Percentiles rank a stretch among this genome's conserved stretches.
phyloP scores from a whole-genome alignment of 2,797 vertebrate species.

The Babyrousa celebensis region DNA sequence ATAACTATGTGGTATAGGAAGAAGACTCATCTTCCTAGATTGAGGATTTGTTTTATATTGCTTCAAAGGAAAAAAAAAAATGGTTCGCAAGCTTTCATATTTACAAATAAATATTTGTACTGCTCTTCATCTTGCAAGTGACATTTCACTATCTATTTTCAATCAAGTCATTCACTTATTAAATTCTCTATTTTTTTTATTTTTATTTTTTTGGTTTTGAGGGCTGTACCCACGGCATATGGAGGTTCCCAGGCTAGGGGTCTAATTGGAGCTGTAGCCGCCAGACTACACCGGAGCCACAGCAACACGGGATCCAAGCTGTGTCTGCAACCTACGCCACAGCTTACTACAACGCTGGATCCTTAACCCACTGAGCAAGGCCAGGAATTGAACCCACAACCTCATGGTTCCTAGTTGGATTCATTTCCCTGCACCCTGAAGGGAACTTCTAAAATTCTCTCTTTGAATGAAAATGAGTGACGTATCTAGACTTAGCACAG shows the following conservation, averaged over 20 bases:
- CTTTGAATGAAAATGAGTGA: constrained; percentile 82
- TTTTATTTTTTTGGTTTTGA: too few species aligned
- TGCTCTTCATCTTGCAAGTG: constrained; percentile 80
- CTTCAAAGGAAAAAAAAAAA: not conserved
- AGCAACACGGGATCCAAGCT: too few species aligned
- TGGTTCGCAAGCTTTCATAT: not conserved
- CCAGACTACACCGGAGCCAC: too few species aligned
- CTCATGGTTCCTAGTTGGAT: too few species aligned
- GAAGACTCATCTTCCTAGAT: not conserved
- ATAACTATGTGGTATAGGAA: not conserved
- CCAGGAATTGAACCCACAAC: too few species aligned
- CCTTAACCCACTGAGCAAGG: too few species aligned
- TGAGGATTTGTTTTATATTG: not conserved
- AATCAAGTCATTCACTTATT: constrained; percentile 79
- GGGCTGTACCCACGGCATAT: too few species aligned
- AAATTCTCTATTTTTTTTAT: not conserved
- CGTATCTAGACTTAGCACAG: constrained; percentile 80
- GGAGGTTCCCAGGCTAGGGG: too few species aligned
- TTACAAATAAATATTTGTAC: not conserved
- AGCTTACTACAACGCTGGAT: too few species aligned
- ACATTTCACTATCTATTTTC: constrained; percentile 84
- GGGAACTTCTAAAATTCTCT: constrained; percentile 20
- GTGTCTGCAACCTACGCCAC: too few species aligned
- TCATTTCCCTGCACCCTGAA: too few species aligned
- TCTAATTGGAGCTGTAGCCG: too few species aligned